These are phyloP conservation scores for Urophycis tenuis DNA, from an alignment of 2,797 vertebrate species.

Conservation along the genomic window DNA sequence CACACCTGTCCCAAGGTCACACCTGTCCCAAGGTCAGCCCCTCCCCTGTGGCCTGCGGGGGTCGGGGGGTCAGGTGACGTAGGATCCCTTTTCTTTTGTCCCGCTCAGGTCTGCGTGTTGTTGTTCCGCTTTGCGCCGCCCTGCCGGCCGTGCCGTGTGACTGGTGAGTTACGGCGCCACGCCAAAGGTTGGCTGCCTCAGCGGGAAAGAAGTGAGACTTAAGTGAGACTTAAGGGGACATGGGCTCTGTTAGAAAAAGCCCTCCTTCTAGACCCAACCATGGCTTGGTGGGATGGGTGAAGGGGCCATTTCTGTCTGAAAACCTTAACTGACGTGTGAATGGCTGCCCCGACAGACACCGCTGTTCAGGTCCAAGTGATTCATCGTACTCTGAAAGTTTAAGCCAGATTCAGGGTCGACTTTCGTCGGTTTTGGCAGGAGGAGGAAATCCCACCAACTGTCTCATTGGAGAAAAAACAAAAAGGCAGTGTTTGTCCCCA, in stretches of 20 bases:
- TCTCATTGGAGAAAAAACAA: constrained; percentile 36
- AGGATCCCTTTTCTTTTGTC: neutral
- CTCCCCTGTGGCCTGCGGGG: no score
- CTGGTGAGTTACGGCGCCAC: constrained; percentile 59
- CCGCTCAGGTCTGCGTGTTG: constrained; percentile 7
- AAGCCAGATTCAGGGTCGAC: neutral
- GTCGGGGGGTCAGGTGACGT: constrained; percentile 22
- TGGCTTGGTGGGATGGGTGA: constrained; percentile 21
- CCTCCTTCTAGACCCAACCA: constrained; percentile 30
- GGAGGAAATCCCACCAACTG: constrained; percentile 25
- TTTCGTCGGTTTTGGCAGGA: constrained; percentile 12
- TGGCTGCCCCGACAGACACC: no score
- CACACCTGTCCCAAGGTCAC: no score
- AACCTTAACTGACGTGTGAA: neutral
- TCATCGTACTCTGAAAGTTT: constrained; percentile 6
- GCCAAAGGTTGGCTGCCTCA: constrained; percentile 55
- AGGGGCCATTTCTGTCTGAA: neutral
- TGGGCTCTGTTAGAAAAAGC: neutral
- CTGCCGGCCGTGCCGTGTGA: constrained; percentile 65
- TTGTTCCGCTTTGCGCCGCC: constrained; percentile 51
- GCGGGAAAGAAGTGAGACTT: constrained; percentile 58
- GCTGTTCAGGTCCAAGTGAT: neutral
- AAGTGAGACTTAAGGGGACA: constrained; percentile 34
- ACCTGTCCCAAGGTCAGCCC: constrained; percentile 42
- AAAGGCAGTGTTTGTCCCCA: constrained; percentile 50